phyloP scores from a whole-genome alignment of 23 tunicate genomes.

The Ascidia mentula region DNA sequence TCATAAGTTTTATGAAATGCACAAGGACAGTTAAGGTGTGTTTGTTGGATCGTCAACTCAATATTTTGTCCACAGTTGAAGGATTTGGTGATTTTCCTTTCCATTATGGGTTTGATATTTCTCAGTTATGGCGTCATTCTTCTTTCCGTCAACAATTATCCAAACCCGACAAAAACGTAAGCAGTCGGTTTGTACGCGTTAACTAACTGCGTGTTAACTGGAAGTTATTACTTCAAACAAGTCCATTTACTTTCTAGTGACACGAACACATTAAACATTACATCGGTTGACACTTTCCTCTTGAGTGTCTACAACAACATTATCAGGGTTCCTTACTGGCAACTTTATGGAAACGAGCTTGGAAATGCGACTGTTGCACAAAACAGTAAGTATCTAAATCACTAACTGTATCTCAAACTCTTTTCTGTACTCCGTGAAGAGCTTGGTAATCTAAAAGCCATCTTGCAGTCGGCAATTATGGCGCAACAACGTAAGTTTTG shows the following conservation, averaged over 20 bases:
- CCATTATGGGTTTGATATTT: slow-evolving; percentile 31
- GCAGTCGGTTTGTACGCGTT: too few relatives aligned
- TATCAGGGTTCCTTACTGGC: slow-evolving; percentile 38
- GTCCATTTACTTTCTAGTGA: not conserved
- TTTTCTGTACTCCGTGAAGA: too few relatives aligned
- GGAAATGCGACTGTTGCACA: slow-evolving; percentile 13
- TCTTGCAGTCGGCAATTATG: too few relatives aligned
- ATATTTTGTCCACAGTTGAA: slow-evolving; percentile 16
- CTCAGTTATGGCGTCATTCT: slow-evolving; percentile 34
- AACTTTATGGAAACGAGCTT: slow-evolving; percentile 30
- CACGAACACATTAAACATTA: not conserved
- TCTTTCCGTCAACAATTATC: not conserved
- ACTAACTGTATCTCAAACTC: too few relatives aligned
- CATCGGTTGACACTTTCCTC: not conserved
- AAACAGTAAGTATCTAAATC: slow-evolving; percentile 18
- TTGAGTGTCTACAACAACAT: slow-evolving; percentile 25
- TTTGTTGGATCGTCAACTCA: too few relatives aligned
- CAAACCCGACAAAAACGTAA: not conserved
- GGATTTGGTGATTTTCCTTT: slow-evolving; percentile 24
- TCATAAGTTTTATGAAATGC: too few relatives aligned
- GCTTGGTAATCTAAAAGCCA: too few relatives aligned
- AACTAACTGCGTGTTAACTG: too few relatives aligned
- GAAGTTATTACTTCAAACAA: too few relatives aligned
- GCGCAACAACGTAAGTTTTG: too few relatives aligned
- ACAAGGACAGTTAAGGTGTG: too few relatives aligned